Evolutionary conservation across 1,140 invertebrate genomes (phyloP), one percentile per base, ranked within the genome.

Genomic region (Drosophila azteca): DNA sequence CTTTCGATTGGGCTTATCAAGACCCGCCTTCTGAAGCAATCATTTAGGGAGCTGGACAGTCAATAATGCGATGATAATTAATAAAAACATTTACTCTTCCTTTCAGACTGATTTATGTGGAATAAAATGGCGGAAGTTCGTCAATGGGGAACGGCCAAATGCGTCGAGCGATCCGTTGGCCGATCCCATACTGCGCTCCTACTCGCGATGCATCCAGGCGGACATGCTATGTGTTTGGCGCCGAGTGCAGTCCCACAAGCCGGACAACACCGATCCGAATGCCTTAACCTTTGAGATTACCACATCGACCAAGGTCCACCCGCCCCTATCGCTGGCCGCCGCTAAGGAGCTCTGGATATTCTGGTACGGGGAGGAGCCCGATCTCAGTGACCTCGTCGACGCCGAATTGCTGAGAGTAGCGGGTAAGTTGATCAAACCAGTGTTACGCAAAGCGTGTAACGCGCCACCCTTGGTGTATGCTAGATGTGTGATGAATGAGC

Each of bases 301-400:
- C 76, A 91, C 84, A 83, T 91, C 88, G 68, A 85, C 82, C 49
- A 91, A 89, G 77, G 92, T 91, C 26, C 91, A 93, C 84, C 93
- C 93, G 83, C 96, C 96, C 60, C 94, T 96, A 72, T 96, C 95
- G 67, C 93, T 96, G 48, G 94, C 94, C 83, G 95, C 95, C 70
- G 95, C 96, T 91, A 99, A 99, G 93, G 98, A 99, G 92, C 94
- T 99, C 13, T 99, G 98, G 98, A 97, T 99, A 90, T 99, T 99
- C 93, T 99, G 98, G 98, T 99, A 99, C 93, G 98, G 98, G 84
- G 97, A 99, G 92, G 97, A 99, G 93, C 98, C 98, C 29, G 96
- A 98, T 92, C 94, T 98, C 53, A 95, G 94, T 90, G 95, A 96
- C 79, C 93, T 97, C 61, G 95, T 97, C 64, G 95, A 96, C 51